Conservation (phyloP, 2,888 invertebrate genomes). For the Leucozona laternaria region DNA sequence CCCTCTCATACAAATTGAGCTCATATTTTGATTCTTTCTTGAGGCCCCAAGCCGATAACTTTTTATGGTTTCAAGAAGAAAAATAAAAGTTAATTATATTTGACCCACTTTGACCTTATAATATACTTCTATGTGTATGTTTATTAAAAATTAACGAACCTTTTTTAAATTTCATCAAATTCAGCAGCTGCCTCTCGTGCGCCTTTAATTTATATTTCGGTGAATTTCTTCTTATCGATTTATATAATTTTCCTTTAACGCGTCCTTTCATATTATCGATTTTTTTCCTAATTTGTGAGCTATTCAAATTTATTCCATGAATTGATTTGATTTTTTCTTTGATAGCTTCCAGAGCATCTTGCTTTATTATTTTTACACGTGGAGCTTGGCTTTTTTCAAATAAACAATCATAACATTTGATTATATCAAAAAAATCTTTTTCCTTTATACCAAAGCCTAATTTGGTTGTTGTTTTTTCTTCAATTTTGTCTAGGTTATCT, state of each 20-base stretch:
- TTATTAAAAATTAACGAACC: background rate
- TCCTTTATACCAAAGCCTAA: background rate
- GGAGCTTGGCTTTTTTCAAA: conserved; percentile 17
- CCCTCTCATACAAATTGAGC: too few species aligned
- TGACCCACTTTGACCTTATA: background rate
- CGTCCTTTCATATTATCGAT: conserved; percentile 12
- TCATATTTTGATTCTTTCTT: too few species aligned
- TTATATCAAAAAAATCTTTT: background rate
- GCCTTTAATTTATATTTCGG: background rate
- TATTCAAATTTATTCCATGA: conserved; percentile 7
- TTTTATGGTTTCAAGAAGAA: too few species aligned
- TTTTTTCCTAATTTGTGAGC: conserved; percentile 10
- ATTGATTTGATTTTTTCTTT: background rate
- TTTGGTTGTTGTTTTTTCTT: background rate
- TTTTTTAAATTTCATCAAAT: background rate
- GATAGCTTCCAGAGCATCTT: background rate
- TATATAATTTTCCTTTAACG: background rate
- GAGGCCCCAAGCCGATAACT: too few species aligned
- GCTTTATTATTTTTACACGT: background rate
- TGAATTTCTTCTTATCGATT: background rate
- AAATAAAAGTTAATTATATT: background rate
- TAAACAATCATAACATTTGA: background rate
- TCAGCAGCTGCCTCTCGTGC: background rate
- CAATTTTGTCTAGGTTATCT: background rate
- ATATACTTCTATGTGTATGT: background rate